A percentile compares a stretch with the other conserved stretches of the same genome.
Evolutionary conservation across 1,140 invertebrate species (phyloP).

Genomic region (Parapsyche elsis): DNA sequence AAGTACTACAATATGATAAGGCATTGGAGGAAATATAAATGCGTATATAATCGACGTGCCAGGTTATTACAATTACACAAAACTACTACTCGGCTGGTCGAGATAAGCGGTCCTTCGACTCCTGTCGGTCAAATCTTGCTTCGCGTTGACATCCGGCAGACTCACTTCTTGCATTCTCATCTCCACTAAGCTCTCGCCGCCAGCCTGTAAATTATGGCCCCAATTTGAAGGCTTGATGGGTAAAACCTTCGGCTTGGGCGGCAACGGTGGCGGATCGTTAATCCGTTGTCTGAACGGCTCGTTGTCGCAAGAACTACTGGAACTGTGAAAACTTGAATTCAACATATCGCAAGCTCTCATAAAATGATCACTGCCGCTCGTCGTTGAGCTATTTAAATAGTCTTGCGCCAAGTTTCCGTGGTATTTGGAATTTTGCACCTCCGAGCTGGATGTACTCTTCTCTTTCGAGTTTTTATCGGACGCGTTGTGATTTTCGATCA

Average conservation of each 20-base stretch:
- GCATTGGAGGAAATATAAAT: constrained; percentile 1
- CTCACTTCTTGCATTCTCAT: constrained; percentile 55
- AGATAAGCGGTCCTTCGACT: constrained; percentile 66
- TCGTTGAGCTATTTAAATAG: constrained; percentile 54
- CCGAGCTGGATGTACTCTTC: constrained; percentile 15
- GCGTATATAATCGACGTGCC: not conserved
- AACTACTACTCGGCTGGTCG: constrained; percentile 73
- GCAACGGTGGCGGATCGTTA: constrained; percentile 67
- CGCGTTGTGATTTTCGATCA: constrained; percentile 55
- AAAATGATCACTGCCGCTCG: constrained; percentile 53
- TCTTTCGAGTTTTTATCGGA: constrained; percentile 23
- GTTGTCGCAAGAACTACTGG: constrained; percentile 53
- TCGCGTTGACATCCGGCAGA: constrained; percentile 57
- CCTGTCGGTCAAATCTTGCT: constrained; percentile 53
- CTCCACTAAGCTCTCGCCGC: constrained; percentile 30
- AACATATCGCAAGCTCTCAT: constrained; percentile 52
- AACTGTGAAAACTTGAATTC: constrained; percentile 55
- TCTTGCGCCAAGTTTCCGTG: constrained; percentile 53
- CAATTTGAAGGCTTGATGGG: constrained; percentile 70
- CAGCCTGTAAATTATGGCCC: constrained; percentile 59
- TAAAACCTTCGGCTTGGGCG: constrained; percentile 71
- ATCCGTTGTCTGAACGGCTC: constrained; percentile 42
- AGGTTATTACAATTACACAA: constrained; percentile 68
- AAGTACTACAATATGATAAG: constrained; percentile 22
- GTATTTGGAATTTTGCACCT: constrained; percentile 40